phyloP scores from a whole-genome alignment of 2,888 invertebrate genomes.

The Lycaena phlaeas region DNA sequence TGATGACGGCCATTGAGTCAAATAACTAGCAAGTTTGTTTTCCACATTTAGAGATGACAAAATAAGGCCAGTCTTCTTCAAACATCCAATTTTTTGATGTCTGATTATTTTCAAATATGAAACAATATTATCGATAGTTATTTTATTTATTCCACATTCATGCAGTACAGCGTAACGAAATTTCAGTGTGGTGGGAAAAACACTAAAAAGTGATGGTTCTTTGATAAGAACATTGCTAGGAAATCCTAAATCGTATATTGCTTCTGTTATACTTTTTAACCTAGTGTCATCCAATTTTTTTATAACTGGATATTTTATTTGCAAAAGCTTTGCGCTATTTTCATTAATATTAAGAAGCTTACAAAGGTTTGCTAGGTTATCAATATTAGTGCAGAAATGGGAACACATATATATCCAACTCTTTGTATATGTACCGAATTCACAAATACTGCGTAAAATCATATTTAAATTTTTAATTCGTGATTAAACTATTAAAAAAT shows the following conservation, averaged over 20 bases:
- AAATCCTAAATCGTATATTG: constrained; percentile 42
- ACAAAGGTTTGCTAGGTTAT: constrained; percentile 28
- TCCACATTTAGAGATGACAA: constrained; percentile 41
- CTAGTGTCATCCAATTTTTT: constrained; percentile 34
- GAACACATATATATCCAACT: constrained; percentile 8
- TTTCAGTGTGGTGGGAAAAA: constrained; percentile 48
- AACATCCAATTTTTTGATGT: constrained; percentile 39
- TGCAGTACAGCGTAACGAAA: constrained; percentile 45
- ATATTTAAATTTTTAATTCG: too few relatives aligned
- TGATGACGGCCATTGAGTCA: constrained; percentile 66
- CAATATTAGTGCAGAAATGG: constrained; percentile 12
- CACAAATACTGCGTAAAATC: constrained; percentile 16
- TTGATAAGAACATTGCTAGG: constrained; percentile 32
- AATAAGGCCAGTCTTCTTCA: constrained; percentile 38
- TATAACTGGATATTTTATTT: constrained; percentile 45
- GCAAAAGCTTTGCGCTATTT: constrained; percentile 39
- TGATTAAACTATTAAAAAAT: too few relatives aligned
- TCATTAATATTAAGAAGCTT: constrained; percentile 40
- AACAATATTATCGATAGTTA: constrained; percentile 31
- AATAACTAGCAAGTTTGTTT: constrained; percentile 49
- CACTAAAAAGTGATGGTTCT: constrained; percentile 44
- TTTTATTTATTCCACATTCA: constrained; percentile 49
- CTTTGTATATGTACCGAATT: constrained; percentile 12
- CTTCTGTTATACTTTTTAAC: constrained; percentile 31
- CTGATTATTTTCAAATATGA: constrained; percentile 44